Evolutionary conservation across 2,797 vertebrate genomes (phyloP).

Genomic region (Aldrovandia affinis): DNA sequence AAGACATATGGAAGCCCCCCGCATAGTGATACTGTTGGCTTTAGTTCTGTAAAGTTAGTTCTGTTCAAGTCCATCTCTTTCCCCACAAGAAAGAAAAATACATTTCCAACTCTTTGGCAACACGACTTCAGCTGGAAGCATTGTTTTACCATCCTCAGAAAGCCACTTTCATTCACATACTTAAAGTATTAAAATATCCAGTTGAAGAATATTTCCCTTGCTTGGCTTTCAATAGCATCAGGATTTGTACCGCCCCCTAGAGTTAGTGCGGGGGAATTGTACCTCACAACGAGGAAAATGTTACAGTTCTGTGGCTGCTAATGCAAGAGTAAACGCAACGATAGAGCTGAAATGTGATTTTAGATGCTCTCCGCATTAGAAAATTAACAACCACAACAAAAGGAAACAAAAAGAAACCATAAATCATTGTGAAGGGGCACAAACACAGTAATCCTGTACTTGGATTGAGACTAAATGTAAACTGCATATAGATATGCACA

Average conservation of each 20-base stretch:
- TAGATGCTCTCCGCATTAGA: too few species aligned
- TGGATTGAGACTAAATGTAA: too few species aligned
- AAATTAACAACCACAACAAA: too few species aligned
- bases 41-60: background rate
- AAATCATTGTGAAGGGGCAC: too few species aligned
- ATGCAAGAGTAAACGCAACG: too few species aligned
- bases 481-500: background rate
- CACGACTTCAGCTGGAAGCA: background rate
- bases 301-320: too few species aligned
- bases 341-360: too few species aligned
- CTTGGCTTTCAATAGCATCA: background rate
- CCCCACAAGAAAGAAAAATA: background rate
- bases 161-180: background rate
- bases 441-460: too few species aligned
- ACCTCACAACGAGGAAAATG: background rate
- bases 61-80: background rate
- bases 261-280: constrained; percentile 28
- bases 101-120: background rate
- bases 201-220: background rate
- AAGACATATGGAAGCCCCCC: background rate
- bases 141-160: constrained; percentile 12
- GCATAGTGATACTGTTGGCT: background rate
- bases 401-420: too few species aligned
- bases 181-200: background rate
- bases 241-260: constrained; percentile 49